Base-by-base conservation (phyloP, 2,113 vertebrate species). In the Dicerorhinus sumatrensis region DNA sequence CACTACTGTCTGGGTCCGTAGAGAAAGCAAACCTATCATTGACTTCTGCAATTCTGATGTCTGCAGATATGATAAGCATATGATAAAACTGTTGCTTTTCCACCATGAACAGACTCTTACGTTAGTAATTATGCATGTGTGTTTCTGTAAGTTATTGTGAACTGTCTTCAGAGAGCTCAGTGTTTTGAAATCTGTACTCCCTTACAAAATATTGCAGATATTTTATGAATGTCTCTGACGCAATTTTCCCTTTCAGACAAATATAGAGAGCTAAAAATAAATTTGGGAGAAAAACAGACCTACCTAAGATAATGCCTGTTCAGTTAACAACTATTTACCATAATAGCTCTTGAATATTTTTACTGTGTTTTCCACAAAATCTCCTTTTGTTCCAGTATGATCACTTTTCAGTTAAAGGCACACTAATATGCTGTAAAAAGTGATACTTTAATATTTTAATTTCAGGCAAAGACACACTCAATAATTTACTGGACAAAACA, bases 361-460 rank as follows among this genome's bases (percentile, higher is more conserved):
- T 83, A 54, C 58, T 54, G 39, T 42, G 16, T 82, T 97, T 95
- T 89, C 65, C 42, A 89, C 70, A 94, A 54, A 69, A 23, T 72
- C 33, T 92, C 48, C 10, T 96, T 95, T 94, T 96, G 69, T 94
- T 95, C 63, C 42, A 96, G 11, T n/a, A 27, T 91, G 80, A 93
- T 89, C 46, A 89, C 17, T 91, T 96, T 96, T 85, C 60, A 92
- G 42, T 79, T 87, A 90, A 86, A 97, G 8, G 27, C 39, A 90
- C 31, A 79, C 75, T 70, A 94, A 73, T 70, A 84, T 62, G 79
- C 36, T 93, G 0, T 94, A 62, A 86, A 97, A 95, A 94, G 31
- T 96, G 60, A 92, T 93, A 91, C 58, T 92, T 93, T 96, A 81
- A 91, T 86, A 96, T 93, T 96, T 94, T 96, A 96, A 96, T 93